Conservation (phyloP, 2,888 invertebrate species). For the Pycnomerus fuliginosus region DNA sequence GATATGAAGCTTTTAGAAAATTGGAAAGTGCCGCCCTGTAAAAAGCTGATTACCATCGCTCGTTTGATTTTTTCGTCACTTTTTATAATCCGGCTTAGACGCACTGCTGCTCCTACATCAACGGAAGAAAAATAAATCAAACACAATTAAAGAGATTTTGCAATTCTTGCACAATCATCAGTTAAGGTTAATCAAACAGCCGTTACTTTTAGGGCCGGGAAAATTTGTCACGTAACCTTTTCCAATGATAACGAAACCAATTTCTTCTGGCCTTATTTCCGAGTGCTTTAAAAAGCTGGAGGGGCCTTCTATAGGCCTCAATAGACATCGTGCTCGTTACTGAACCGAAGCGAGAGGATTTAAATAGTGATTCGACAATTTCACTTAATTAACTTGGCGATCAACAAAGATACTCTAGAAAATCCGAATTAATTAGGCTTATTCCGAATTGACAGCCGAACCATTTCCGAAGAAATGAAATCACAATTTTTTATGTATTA, state of each 20-base stretch:
- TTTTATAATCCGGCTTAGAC: too few species aligned
- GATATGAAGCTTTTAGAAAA: too few species aligned
- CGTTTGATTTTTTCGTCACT: too few species aligned
- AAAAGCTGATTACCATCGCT: too few species aligned
- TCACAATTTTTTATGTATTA: too few species aligned
- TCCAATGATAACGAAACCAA: constrained; percentile 19
- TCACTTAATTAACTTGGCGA: constrained; percentile 17
- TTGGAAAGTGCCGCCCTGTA: too few species aligned
- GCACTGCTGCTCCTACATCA: too few species aligned
- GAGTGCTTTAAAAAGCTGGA: constrained; percentile 1
- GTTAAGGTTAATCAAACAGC: too few species aligned
- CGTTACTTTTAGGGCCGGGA: constrained; percentile 2
- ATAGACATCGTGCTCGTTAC: constrained; percentile 15
- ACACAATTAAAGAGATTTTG: too few species aligned
- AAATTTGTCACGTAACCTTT: constrained; percentile 7
- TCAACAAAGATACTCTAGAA: constrained; percentile 6
- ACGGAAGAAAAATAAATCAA: too few species aligned
- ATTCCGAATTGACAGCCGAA: constrained; percentile 1
- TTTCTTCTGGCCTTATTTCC: constrained; percentile 12
- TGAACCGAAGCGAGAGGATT: constrained; percentile 4
- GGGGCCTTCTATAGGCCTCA: constrained; percentile 1
- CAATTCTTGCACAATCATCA: too few species aligned
- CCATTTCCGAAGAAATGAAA: background rate
- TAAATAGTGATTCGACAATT: constrained; percentile 19
- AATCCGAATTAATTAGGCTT: constrained; percentile 6